phyloP scores from a whole-genome alignment of 2,888 invertebrate species.

The Teleiodes luculella region DNA sequence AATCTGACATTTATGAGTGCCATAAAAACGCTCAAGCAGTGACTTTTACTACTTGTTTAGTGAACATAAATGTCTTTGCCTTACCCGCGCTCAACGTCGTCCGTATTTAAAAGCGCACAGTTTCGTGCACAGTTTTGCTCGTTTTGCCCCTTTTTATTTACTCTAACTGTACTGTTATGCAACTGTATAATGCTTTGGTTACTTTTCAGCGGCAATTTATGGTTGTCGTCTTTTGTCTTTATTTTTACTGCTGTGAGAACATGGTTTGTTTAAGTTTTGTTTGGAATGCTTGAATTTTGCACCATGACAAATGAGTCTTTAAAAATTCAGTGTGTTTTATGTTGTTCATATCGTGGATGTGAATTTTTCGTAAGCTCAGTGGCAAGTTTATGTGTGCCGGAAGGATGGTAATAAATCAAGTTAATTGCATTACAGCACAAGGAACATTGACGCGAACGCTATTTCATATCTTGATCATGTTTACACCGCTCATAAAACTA shows the following conservation, averaged over 20 bases:
- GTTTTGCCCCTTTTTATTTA: constrained; percentile 73
- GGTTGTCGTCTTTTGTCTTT: constrained; percentile 70
- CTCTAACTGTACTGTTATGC: constrained; percentile 74
- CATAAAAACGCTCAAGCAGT: constrained; percentile 80
- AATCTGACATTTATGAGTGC: constrained; percentile 80
- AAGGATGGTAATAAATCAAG: constrained; percentile 28
- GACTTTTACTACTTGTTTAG: constrained; percentile 81
- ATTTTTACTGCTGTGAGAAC: constrained; percentile 62
- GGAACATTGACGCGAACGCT: constrained; percentile 31
- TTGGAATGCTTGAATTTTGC: constrained; percentile 46
- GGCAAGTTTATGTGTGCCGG: constrained; percentile 2
- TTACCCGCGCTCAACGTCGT: constrained; percentile 74
- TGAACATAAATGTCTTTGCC: constrained; percentile 80
- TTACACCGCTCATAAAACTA: constrained; percentile 44
- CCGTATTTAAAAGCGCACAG: constrained; percentile 78
- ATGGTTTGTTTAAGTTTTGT: constrained; percentile 60
- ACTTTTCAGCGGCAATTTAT: constrained; percentile 74
- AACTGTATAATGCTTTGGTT: constrained; percentile 76
- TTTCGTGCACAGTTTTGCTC: constrained; percentile 73
- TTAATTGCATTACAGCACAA: constrained; percentile 28
- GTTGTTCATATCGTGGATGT: constrained; percentile 9
- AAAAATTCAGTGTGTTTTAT: constrained; percentile 25
- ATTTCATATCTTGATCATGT: constrained; percentile 46
- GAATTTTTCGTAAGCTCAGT: constrained; percentile 2
- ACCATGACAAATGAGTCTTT: constrained; percentile 38